Conservation (phyloP, 2,888 invertebrate genomes). For the Athalia circularis region DNA sequence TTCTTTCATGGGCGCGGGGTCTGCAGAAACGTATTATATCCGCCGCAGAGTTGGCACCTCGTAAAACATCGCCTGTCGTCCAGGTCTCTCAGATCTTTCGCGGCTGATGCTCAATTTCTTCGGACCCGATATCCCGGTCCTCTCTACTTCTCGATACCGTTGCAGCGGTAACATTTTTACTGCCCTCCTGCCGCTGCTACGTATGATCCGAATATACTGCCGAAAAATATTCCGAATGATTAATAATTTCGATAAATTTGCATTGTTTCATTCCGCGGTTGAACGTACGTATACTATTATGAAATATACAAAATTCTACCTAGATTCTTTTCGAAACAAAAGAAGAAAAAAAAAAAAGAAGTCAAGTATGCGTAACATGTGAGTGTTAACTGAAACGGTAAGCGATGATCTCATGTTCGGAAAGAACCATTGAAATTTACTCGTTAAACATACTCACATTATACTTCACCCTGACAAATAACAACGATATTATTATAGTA, state of each 20-base stretch:
- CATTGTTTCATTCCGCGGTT: too few species aligned
- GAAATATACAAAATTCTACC: too few species aligned
- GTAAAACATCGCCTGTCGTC: slow-evolving; percentile 51
- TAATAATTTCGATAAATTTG: too few species aligned
- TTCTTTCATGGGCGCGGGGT: slow-evolving; percentile 5
- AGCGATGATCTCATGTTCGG: slow-evolving; percentile 38
- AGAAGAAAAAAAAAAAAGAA: not conserved
- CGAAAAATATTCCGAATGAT: not conserved
- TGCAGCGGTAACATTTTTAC: not conserved
- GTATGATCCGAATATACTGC: not conserved
- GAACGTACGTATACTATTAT: too few species aligned
- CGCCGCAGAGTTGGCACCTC: slow-evolving; percentile 55
- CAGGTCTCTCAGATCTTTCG: not conserved
- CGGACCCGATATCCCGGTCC: not conserved
- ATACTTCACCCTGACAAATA: not conserved
- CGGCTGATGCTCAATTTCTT: not conserved
- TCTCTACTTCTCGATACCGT: slow-evolving; percentile 13
- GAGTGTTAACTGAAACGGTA: slow-evolving; percentile 36
- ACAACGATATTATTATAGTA: not conserved
- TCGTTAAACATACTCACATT: not conserved
- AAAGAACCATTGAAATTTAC: not conserved
- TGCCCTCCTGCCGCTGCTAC: not conserved
- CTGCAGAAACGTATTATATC: slow-evolving; percentile 50
- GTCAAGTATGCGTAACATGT: slow-evolving; percentile 2
- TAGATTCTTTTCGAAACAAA: too few species aligned